Conservation (phyloP, 2,797 vertebrate genomes). For the Pangasius mekongensis region DNA sequence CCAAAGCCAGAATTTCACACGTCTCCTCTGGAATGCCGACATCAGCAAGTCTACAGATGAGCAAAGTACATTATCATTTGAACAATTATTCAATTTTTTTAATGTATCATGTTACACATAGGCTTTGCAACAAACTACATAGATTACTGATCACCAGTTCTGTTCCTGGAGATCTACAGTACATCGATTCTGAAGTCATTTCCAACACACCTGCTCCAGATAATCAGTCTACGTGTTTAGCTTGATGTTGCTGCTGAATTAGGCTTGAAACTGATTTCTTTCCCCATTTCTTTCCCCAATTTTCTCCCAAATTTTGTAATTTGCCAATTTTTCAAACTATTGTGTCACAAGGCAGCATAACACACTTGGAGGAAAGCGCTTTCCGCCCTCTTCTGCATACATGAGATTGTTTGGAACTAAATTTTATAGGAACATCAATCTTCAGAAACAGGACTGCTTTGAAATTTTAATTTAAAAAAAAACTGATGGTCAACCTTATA, state of each 20-base stretch:
- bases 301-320: not conserved
- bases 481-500: slow-evolving; percentile 23
- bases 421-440: not conserved
- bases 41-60: slow-evolving; percentile 39
- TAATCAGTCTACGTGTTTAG: not conserved
- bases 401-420: not conserved
- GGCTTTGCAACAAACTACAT: not conserved
- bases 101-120: not conserved
- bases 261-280: not conserved
- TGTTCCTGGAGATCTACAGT: not conserved
- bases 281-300: not conserved
- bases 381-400: not conserved
- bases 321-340: not conserved
- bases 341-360: not conserved
- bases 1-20: slow-evolving; percentile 41
- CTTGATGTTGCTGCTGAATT: not conserved
- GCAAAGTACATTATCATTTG: not conserved
- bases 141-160: not conserved
- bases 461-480: not conserved
- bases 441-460: not conserved
- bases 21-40: slow-evolving; percentile 8
- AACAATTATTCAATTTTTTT: not conserved
- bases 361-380: not conserved
- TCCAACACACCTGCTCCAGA: not conserved
- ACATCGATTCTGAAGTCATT: not conserved